Conservation (phyloP, 2,113 vertebrate genomes). For the Lipophrys pholis region DNA sequence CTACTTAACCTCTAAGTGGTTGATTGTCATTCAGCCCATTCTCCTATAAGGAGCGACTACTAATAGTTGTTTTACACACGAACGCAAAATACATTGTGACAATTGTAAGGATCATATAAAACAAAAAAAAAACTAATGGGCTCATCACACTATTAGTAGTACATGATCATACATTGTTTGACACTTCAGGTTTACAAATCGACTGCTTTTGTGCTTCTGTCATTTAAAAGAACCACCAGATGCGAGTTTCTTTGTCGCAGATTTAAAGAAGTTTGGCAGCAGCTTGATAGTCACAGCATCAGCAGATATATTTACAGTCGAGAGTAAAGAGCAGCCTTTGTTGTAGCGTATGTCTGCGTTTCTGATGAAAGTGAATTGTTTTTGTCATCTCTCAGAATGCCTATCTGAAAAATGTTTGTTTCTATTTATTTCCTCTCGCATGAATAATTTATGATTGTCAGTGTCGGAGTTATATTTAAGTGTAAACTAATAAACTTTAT, state of each 20-base stretch:
- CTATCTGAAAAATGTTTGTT: slow-evolving; percentile 49
- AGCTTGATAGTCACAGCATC: slow-evolving; percentile 38
- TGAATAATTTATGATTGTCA: slow-evolving; percentile 52
- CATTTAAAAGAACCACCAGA: slow-evolving; percentile 25
- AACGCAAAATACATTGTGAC: neutral
- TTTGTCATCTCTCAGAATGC: slow-evolving; percentile 30
- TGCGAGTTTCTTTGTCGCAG: slow-evolving; percentile 39
- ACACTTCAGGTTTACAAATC: neutral
- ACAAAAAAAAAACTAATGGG: neutral
- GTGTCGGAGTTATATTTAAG: slow-evolving; percentile 42
- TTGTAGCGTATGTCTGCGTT: slow-evolving; percentile 13
- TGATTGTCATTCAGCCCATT: neutral
- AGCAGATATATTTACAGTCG: slow-evolving; percentile 19
- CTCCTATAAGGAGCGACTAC: neutral
- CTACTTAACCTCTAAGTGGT: slow-evolving; percentile 16
- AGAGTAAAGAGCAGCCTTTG: slow-evolving; percentile 25
- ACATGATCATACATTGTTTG: neutral
- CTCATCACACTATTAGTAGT: neutral
- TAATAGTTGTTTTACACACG: neutral
- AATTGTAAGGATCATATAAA: too few species aligned
- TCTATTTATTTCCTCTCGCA: slow-evolving; percentile 42
- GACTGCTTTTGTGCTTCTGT: slow-evolving; percentile 7
- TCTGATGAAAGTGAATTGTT: slow-evolving; percentile 24
- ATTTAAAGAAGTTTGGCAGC: slow-evolving; percentile 31
- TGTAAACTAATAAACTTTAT: slow-evolving; percentile 57